Percentiles rank a stretch among this genome's conserved stretches.
phyloP scores from a whole-genome alignment of 2,113 vertebrate genomes.

The Urocolius indicus region DNA sequence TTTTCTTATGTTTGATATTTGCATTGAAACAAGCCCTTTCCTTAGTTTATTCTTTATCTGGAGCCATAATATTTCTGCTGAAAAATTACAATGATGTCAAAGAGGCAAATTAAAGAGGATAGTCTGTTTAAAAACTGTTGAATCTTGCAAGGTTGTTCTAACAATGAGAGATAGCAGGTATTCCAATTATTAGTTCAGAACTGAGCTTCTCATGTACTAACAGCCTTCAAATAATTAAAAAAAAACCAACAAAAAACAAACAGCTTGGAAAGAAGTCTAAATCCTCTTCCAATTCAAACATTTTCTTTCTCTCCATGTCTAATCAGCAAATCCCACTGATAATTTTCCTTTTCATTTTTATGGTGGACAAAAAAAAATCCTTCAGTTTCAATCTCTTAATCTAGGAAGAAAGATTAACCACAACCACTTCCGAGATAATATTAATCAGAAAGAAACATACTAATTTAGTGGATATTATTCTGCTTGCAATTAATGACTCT shows the following conservation, averaged over 20 bases:
- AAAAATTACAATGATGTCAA: not conserved
- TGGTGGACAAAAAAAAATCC: fast-evolving
- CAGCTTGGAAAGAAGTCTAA: not conserved
- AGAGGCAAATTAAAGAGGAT: not conserved
- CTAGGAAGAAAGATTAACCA: not conserved
- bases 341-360: not conserved
- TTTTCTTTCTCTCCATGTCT: not conserved
- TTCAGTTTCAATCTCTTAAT: not conserved
- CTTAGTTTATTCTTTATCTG: not conserved
- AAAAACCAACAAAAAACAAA: too few relatives aligned
- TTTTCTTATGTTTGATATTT: not conserved
- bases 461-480: not conserved
- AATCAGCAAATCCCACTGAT: not conserved
- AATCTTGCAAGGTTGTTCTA: not conserved
- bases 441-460: not conserved
- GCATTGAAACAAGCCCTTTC: not conserved
- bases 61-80: not conserved
- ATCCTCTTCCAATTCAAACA: not conserved
- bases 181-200: not conserved
- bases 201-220: not conserved
- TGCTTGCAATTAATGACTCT: not conserved
- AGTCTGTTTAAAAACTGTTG: not conserved
- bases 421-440: not conserved
- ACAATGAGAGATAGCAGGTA: not conserved
- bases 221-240: not conserved